These are phyloP conservation scores for Calyptomena viridis DNA, from an alignment of 2,113 vertebrate genomes.

Conservation along the genomic window DNA sequence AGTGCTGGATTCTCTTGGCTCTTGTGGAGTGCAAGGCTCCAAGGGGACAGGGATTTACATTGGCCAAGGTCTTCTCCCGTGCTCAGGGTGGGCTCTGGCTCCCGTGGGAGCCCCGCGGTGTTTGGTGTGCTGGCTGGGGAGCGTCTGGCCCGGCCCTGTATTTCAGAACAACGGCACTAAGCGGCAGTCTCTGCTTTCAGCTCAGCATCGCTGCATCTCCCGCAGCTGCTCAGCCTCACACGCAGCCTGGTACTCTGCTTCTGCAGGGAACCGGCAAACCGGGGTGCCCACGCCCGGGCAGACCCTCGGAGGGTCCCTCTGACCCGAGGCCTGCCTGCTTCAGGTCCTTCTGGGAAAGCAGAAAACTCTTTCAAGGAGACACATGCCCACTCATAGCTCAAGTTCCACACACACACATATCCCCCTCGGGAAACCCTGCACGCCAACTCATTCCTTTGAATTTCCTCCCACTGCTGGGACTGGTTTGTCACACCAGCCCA, in stretches of 20 bases:
- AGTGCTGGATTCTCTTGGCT: accelerated
- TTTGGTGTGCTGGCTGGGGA: accelerated
- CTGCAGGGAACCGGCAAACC: accelerated
- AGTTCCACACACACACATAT: neutral
- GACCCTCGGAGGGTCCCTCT: neutral
- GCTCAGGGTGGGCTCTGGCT: accelerated
- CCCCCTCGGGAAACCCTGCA: neutral
- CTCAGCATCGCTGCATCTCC: neutral
- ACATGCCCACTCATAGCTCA: accelerated
- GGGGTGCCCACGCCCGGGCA: accelerated
- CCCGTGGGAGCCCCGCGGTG: accelerated
- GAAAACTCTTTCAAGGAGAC: accelerated
- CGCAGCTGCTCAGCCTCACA: neutral
- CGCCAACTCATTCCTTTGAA: accelerated
- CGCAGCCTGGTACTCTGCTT: neutral
- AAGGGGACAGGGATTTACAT: accelerated
- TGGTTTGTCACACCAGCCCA: neutral
- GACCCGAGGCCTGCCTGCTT: neutral
- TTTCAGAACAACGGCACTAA: neutral
- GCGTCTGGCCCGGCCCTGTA: neutral
- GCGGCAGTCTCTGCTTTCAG: constrained; percentile 23
- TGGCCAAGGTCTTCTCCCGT: neutral
- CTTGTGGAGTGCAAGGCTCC: neutral
- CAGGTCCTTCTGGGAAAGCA: neutral
- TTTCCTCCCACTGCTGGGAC: neutral